Evolutionary conservation across 2,797 vertebrate species (phyloP).

Genomic region (Kryptopterus vitreolus): DNA sequence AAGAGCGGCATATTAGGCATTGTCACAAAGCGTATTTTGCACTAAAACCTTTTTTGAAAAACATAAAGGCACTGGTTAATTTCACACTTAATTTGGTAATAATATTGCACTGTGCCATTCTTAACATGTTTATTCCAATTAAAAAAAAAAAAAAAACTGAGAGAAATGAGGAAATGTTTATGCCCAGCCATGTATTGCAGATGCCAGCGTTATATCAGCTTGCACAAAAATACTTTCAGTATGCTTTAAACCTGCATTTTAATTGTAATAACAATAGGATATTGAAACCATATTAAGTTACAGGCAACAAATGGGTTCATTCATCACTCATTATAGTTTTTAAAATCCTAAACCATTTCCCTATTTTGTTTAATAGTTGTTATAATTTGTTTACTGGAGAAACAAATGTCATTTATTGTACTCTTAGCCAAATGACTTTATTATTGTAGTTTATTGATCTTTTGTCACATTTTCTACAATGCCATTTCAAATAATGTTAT

Average conservation of each 20-base stretch:
- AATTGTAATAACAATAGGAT: background rate
- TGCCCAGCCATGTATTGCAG: background rate
- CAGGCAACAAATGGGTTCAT: background rate
- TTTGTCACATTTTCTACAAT: background rate
- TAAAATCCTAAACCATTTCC: background rate
- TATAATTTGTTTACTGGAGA: background rate
- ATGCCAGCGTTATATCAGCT: background rate
- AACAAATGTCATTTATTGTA: constrained; percentile 5
- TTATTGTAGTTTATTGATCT: background rate
- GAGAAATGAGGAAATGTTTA: background rate
- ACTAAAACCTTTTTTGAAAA: background rate
- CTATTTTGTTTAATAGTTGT: background rate
- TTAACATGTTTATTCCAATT: background rate
- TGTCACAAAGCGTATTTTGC: background rate
- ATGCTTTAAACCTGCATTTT: background rate
- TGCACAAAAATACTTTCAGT: background rate
- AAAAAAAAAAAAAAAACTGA: background rate
- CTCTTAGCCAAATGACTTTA: background rate
- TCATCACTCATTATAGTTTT: background rate
- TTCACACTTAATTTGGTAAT: background rate
- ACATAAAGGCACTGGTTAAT: background rate
- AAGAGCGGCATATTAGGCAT: background rate
- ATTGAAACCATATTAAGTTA: background rate
- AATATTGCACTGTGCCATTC: background rate
- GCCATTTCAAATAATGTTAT: constrained; percentile 22